Percentiles rank a stretch among this genome's conserved stretches.
Conservation (phyloP, 2,797 vertebrate genomes). For the Pelodytes ibericus region DNA sequence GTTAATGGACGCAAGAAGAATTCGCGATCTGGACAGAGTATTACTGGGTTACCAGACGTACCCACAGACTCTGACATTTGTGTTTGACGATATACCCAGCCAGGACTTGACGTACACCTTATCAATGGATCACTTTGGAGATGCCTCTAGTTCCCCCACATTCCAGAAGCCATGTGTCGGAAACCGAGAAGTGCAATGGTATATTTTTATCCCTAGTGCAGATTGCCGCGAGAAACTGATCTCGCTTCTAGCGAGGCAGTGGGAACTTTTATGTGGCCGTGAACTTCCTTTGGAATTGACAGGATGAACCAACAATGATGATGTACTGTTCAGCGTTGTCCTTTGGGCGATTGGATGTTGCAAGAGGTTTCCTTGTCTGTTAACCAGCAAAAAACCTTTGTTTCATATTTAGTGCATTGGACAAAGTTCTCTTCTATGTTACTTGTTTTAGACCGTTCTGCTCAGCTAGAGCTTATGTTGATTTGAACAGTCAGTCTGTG, state of each 20-base stretch:
- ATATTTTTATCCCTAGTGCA: conserved; percentile 88
- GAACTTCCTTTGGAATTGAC: conserved; percentile 95
- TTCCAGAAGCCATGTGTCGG: conserved; percentile 58
- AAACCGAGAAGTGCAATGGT: conserved; percentile 90
- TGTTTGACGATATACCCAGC: conserved; percentile 91
- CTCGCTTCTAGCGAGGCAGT: conserved; percentile 90
- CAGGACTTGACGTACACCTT: conserved; percentile 90
- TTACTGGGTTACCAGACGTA: conserved; percentile 95
- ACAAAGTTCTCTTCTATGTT: too few species aligned
- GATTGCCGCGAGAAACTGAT: conserved; percentile 94
- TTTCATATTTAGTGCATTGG: too few species aligned
- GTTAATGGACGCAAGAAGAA: conserved; percentile 86
- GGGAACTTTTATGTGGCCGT: conserved; percentile 91
- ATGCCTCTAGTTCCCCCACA: conserved; percentile 58
- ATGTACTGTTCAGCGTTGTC: too few species aligned
- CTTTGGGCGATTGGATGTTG: too few species aligned
- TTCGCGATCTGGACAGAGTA: conserved; percentile 92
- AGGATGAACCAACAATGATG: conserved; percentile 66
- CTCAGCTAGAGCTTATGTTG: too few species aligned
- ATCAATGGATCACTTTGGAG: conserved; percentile 91
- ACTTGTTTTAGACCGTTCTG: too few species aligned
- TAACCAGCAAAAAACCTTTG: too few species aligned
- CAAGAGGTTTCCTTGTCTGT: too few species aligned
- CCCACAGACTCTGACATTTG: conserved; percentile 89
- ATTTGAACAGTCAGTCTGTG: too few species aligned